Evolutionary conservation across 1,140 invertebrate genomes (phyloP).

Genomic region (Batillaria attramentaria): DNA sequence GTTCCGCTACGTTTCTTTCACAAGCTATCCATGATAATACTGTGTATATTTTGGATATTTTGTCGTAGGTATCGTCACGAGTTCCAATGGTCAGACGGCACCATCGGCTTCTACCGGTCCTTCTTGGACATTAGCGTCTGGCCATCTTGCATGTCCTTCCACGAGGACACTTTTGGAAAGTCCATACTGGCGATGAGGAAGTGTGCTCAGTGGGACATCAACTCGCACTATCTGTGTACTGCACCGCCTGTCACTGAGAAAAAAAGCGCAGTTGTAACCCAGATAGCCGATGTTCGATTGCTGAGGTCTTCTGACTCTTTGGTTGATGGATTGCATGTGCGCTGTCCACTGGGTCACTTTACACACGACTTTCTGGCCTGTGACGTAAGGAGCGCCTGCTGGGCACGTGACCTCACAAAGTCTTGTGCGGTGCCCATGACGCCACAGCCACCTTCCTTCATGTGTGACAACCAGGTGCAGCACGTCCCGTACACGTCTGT

Average conservation of each 20-base stretch:
- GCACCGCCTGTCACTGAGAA: neutral
- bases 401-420: neutral
- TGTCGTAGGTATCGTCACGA: too few relatives aligned
- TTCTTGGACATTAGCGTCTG: neutral
- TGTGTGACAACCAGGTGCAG: neutral
- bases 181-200: neutral
- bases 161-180: neutral
- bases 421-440: neutral
- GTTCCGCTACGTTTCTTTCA: too few relatives aligned
- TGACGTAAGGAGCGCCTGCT: neutral
- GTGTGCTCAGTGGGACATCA: too few relatives aligned
- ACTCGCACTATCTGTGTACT: neutral
- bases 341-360: neutral
- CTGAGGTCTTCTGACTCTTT: neutral
- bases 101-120: neutral
- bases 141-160: neutral
- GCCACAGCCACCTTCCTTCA: neutral
- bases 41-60: too few relatives aligned
- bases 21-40: too few relatives aligned
- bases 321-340: neutral
- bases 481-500: neutral
- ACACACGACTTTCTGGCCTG: slow-evolving; percentile 8
- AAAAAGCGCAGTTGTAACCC: neutral
- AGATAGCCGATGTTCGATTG: too few relatives aligned
- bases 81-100: too few relatives aligned